Conservation (phyloP, 2,888 invertebrate genomes). For the Leptinotarsa rubiginosa region DNA sequence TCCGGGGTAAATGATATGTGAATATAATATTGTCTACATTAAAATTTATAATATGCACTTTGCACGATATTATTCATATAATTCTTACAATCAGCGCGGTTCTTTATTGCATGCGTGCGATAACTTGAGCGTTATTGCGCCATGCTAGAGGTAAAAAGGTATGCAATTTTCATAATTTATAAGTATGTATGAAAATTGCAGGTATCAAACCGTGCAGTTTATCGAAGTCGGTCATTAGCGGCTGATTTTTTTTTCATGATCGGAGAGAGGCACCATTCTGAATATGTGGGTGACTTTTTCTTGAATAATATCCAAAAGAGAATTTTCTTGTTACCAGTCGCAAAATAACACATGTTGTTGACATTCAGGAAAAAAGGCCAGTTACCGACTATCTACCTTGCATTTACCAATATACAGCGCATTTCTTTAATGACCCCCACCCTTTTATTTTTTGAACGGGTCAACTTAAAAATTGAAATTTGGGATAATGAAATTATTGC, state of each 20-base stretch:
- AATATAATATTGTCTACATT: slow-evolving; percentile 37
- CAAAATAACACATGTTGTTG: too few species aligned
- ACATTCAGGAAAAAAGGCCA: too few species aligned
- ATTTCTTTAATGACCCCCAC: too few species aligned
- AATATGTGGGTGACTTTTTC: not conserved
- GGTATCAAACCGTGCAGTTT: slow-evolving; percentile 13
- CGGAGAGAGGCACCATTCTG: not conserved
- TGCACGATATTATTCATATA: slow-evolving; percentile 42
- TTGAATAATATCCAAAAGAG: too few species aligned
- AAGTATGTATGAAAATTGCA: slow-evolving; percentile 20
- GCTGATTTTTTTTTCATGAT: not conserved
- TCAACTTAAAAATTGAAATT: too few species aligned
- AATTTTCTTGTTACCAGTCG: too few species aligned
- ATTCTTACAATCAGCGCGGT: slow-evolving; percentile 36
- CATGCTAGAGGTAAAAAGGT: slow-evolving; percentile 21
- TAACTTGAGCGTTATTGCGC: slow-evolving; percentile 25
- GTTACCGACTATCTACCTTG: too few species aligned
- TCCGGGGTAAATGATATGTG: slow-evolving; percentile 36
- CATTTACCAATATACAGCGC: too few species aligned
- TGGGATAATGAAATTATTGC: too few species aligned
- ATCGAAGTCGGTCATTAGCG: not conserved
- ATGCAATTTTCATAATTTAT: slow-evolving; percentile 23
- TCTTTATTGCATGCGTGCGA: slow-evolving; percentile 15
- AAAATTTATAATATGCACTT: slow-evolving; percentile 36
- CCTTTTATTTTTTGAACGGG: too few species aligned